Evolutionary conservation across 2,113 vertebrate genomes (phyloP).

Genomic region (Steatornis caripensis): DNA sequence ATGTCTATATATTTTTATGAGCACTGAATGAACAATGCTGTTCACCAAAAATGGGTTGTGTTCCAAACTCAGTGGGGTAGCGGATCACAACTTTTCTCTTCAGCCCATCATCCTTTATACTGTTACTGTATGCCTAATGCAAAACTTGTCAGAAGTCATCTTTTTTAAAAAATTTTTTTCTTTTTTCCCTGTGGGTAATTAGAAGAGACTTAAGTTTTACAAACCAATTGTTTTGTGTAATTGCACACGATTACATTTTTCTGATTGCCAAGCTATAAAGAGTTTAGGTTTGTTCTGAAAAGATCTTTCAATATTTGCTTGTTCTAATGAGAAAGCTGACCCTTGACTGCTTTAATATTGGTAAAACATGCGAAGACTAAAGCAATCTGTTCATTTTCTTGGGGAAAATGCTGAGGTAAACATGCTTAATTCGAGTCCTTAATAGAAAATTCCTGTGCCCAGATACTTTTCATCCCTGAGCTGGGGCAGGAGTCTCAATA

Average conservation of each 20-base stretch:
- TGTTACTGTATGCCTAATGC: background rate
- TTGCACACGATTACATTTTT: background rate
- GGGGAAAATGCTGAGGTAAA: background rate
- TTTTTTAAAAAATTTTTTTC: background rate
- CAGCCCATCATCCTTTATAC: background rate
- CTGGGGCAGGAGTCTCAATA: background rate
- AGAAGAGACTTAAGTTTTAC: background rate
- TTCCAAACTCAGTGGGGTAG: background rate
- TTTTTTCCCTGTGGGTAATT: background rate
- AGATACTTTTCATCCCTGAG: background rate
- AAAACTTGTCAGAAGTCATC: background rate
- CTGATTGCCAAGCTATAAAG: background rate
- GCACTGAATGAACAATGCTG: background rate
- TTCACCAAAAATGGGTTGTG: background rate
- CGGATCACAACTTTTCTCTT: background rate
- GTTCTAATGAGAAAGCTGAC: background rate
- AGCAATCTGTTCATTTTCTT: background rate
- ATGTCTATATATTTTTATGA: background rate
- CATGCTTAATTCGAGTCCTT: background rate
- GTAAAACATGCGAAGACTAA: background rate
- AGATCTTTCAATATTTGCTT: background rate
- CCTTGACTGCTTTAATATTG: background rate
- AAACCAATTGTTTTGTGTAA: background rate
- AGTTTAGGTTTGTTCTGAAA: background rate
- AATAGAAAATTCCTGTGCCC: background rate